A percentile compares a stretch with the other conserved stretches of the same genome.
Conservation (phyloP, 2,888 invertebrate genomes). For the Caenorhabditis sulstoni region DNA sequence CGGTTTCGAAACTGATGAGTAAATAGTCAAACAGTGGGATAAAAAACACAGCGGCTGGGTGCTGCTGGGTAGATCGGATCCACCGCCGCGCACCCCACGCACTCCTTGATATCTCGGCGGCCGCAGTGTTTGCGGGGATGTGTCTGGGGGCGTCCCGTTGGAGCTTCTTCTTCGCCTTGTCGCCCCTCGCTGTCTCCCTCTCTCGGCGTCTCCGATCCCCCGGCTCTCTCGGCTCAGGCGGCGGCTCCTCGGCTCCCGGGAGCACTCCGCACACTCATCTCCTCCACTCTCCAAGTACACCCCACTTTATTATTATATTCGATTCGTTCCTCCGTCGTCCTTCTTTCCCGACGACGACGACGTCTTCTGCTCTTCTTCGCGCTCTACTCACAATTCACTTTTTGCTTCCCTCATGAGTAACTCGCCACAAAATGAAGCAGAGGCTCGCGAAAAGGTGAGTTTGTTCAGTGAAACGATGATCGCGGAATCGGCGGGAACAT, state of each 20-base stretch:
- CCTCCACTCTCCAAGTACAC: slow-evolving; percentile 50
- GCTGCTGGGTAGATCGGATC: slow-evolving; percentile 21
- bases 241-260: slow-evolving; percentile 45
- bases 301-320: slow-evolving; percentile 58
- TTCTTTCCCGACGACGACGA: neutral
- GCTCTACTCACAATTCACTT: neutral
- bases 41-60: slow-evolving; percentile 9
- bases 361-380: neutral
- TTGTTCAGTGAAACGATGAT: neutral
- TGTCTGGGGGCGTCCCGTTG: slow-evolving; percentile 37
- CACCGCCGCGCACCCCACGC: slow-evolving; percentile 52
- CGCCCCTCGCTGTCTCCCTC: slow-evolving; percentile 23
- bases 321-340: slow-evolving; percentile 15
- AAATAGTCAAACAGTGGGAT: slow-evolving; percentile 30
- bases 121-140: slow-evolving; percentile 44
- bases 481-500: too few relatives aligned
- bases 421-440: slow-evolving; percentile 64
- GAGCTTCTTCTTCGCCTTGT: slow-evolving; percentile 11
- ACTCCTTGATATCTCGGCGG: slow-evolving; percentile 32
- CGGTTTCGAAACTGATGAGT: slow-evolving; percentile 52
- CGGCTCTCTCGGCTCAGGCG: neutral
- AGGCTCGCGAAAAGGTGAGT: slow-evolving; percentile 66
- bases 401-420: slow-evolving; percentile 36
- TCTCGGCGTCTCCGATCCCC: slow-evolving; percentile 38
- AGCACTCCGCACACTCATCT: slow-evolving; percentile 57